phyloP scores from a whole-genome alignment of 2,888 invertebrate species.

The Tipula unca region DNA sequence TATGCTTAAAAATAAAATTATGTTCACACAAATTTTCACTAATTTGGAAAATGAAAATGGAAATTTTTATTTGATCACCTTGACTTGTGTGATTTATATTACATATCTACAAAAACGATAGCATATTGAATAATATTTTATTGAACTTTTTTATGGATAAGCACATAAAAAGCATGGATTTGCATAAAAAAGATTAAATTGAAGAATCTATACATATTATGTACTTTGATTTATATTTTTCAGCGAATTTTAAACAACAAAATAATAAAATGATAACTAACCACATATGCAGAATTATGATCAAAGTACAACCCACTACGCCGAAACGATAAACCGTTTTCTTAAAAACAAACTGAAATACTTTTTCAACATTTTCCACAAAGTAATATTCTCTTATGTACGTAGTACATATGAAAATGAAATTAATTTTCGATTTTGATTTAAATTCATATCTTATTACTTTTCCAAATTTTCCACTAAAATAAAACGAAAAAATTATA shows the following conservation, averaged over 20 bases:
- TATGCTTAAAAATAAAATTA: too few species aligned
- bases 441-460: neutral
- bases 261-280: neutral
- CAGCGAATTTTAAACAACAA: neutral
- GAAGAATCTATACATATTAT: neutral
- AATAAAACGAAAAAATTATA: neutral
- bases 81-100: neutral
- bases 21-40: too few species aligned
- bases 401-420: neutral
- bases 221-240: neutral
- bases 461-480: neutral
- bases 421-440: neutral
- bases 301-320: neutral
- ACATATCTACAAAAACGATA: neutral
- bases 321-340: neutral
- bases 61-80: too few species aligned
- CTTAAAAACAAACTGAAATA: neutral
- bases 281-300: neutral
- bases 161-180: neutral
- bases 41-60: too few species aligned
- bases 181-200: neutral
- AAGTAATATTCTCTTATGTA: neutral
- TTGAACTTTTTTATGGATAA: neutral
- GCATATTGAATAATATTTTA: too few species aligned
- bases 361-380: neutral